These are phyloP conservation scores for Gisinianus flammeolus DNA, from an alignment of 2,888 invertebrate species.

Conservation along the genomic window DNA sequence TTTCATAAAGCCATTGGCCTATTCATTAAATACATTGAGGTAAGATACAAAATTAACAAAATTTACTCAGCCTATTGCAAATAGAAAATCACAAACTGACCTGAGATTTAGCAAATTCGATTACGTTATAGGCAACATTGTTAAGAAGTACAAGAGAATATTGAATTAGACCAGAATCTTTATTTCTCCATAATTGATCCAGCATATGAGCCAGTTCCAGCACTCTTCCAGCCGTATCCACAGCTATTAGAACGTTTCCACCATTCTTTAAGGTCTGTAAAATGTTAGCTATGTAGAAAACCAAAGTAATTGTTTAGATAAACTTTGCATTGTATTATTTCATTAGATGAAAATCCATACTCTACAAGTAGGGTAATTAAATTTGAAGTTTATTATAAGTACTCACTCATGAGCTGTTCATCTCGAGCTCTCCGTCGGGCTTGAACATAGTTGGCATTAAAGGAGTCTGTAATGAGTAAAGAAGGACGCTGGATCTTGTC, in stretches of 20 bases:
- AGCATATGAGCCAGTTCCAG: constrained; percentile 96
- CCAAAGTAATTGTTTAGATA: neutral
- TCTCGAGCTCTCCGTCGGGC: constrained; percentile 87
- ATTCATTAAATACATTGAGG: no score
- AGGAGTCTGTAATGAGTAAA: constrained; percentile 91
- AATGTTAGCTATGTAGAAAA: constrained; percentile 74
- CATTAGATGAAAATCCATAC: no score
- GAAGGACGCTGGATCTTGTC: constrained; percentile 91
- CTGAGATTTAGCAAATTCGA: constrained; percentile 98
- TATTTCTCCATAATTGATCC: constrained; percentile 91
- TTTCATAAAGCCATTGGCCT: no score
- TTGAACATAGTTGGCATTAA: constrained; percentile 93
- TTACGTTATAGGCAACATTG: constrained; percentile 97
- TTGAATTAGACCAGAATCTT: constrained; percentile 92
- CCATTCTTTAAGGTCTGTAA: constrained; percentile 89
- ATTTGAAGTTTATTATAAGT: constrained; percentile 16
- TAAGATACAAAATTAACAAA: no score
- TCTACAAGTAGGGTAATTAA: neutral
- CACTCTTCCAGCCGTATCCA: constrained; percentile 96
- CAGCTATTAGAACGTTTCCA: constrained; percentile 93
- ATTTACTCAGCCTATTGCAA: no score
- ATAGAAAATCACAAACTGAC: constrained; percentile 61
- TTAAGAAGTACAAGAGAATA: constrained; percentile 93
- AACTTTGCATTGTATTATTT: neutral
- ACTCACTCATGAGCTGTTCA: constrained; percentile 92